Percentiles rank a stretch among this genome's conserved stretches.
These are phyloP conservation scores for Eupithecia centaureata DNA, from an alignment of 2,888 invertebrate species.

Conservation along the genomic window DNA sequence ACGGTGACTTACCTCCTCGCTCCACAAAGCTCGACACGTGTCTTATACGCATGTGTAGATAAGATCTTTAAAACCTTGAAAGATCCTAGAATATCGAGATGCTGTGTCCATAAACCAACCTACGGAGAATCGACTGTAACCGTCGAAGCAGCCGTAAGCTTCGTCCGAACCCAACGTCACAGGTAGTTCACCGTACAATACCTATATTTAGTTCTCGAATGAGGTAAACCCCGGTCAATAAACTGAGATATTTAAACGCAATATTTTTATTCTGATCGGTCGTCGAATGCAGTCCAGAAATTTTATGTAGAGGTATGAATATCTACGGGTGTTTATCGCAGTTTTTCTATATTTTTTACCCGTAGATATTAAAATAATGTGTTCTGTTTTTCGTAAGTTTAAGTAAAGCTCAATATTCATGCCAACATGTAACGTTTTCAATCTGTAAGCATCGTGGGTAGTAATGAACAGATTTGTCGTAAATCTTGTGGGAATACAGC, in stretches of 20 bases:
- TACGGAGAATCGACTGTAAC: not conserved
- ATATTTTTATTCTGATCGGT: too few species aligned
- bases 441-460: not conserved
- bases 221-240: not conserved
- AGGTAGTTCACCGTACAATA: not conserved
- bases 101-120: not conserved
- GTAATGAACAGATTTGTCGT: conserved; percentile 4
- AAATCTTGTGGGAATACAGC: conserved; percentile 1
- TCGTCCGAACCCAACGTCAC: not conserved
- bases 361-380: too few species aligned
- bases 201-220: not conserved
- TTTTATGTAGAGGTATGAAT: too few species aligned
- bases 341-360: too few species aligned
- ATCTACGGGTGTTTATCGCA: too few species aligned
- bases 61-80: not conserved
- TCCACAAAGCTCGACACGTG: not conserved
- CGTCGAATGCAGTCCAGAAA: too few species aligned
- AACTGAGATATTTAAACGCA: not conserved
- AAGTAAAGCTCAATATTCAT: not conserved
- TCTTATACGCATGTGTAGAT: not conserved
- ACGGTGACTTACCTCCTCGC: not conserved
- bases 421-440: not conserved
- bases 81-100: not conserved
- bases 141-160: not conserved
- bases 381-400: too few species aligned